Conservation (phyloP, 2,113 vertebrate species). For the Rhineura floridana region DNA sequence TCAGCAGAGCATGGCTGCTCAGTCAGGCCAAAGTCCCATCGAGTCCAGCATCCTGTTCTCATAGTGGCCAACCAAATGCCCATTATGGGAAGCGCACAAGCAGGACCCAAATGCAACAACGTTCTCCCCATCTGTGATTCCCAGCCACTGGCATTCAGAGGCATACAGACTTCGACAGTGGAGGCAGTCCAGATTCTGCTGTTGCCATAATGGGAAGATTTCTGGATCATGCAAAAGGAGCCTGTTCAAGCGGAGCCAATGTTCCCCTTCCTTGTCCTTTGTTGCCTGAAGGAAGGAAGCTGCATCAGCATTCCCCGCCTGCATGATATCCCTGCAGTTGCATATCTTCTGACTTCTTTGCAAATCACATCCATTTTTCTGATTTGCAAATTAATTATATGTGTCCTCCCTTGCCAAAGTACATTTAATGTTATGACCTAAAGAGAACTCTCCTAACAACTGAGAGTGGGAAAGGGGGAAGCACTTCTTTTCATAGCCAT, state of each 20-base stretch:
- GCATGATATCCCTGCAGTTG: background rate
- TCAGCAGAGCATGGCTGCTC: too few relatives aligned
- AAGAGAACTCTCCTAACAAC: conserved; percentile 37
- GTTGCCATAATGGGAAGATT: too few relatives aligned
- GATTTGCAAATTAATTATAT: conserved; percentile 64
- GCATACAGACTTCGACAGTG: too few relatives aligned
- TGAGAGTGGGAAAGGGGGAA: conserved; percentile 22
- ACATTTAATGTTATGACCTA: conserved; percentile 60
- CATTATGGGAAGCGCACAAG: too few relatives aligned
- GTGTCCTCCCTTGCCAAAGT: conserved; percentile 50
- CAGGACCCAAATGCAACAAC: too few relatives aligned
- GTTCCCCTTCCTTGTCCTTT: background rate
- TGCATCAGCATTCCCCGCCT: conserved; percentile 2
- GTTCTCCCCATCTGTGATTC: too few relatives aligned
- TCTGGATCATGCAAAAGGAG: background rate
- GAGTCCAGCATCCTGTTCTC: too few relatives aligned
- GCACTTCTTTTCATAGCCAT: background rate
- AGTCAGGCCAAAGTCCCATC: too few relatives aligned
- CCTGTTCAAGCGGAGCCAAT: background rate
- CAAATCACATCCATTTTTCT: conserved; percentile 57
- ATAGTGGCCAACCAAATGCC: too few relatives aligned
- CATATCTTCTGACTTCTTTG: conserved; percentile 45
- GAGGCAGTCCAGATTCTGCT: background rate
- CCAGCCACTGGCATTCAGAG: too few relatives aligned
- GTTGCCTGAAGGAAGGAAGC: background rate